Conservation (phyloP, 2,797 vertebrate genomes). For the Pteronotus mesoamericanus region DNA sequence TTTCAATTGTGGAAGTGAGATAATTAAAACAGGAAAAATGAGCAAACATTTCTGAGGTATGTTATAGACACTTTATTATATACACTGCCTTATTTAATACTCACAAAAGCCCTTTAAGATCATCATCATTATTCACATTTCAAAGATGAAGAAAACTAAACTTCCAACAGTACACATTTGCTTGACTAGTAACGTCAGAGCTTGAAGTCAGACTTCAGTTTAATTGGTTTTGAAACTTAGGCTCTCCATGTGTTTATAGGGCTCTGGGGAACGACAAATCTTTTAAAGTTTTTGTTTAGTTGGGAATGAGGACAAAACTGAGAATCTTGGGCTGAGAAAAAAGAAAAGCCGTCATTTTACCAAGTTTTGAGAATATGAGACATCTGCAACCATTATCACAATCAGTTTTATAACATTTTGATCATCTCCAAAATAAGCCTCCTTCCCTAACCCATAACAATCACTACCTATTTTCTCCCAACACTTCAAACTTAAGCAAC, state of each 20-base stretch:
- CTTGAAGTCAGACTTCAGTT: not conserved
- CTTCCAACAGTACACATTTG: not conserved
- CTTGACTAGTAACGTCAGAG: not conserved
- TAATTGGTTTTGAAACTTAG: not conserved
- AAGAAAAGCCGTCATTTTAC: not conserved
- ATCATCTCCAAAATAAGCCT: not conserved
- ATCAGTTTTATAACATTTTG: not conserved
- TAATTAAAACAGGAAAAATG: not conserved
- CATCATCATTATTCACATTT: not conserved
- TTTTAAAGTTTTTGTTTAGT: not conserved
- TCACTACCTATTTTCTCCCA: not conserved
- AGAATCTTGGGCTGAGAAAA: not conserved
- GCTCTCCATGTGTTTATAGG: not conserved
- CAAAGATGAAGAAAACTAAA: not conserved
- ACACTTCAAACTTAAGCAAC: rapidly evolving
- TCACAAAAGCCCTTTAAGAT: not conserved
- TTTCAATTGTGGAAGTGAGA: not conserved
- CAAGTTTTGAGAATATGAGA: not conserved
- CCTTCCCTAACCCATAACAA: not conserved
- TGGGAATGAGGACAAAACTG: not conserved
- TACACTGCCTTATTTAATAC: not conserved
- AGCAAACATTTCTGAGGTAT: not conserved
- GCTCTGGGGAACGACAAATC: not conserved
- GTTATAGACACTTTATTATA: not conserved
- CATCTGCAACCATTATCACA: not conserved